A percentile compares a stretch with the other conserved stretches of the same genome.
phyloP scores from a whole-genome alignment of 1,140 invertebrate genomes.

The Andricus grossulariae region DNA sequence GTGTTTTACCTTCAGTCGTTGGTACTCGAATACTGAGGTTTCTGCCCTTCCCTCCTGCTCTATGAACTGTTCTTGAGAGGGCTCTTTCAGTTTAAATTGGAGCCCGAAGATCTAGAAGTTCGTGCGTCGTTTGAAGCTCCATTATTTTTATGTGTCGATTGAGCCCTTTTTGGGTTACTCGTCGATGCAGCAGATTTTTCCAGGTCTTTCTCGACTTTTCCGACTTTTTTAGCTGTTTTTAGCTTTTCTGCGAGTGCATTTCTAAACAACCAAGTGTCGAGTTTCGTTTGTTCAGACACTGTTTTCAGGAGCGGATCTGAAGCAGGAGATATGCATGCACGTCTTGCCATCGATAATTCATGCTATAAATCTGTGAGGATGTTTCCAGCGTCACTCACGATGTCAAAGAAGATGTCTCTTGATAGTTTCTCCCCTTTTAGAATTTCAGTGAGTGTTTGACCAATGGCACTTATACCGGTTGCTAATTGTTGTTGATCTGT shows the following conservation, averaged over 20 bases:
- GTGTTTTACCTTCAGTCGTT: not conserved
- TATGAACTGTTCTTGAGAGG: not conserved
- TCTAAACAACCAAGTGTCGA: conserved; percentile 33
- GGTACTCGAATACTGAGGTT: not conserved
- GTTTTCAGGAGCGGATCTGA: conserved; percentile 21
- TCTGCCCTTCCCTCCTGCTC: not conserved
- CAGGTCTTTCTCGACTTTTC: conserved; percentile 21
- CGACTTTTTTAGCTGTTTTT: no score
- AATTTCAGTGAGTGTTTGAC: no score
- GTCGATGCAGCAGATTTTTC: no score
- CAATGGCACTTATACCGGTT: not conserved
- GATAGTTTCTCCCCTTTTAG: no score
- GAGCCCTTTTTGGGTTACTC: no score
- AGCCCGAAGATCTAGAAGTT: no score
- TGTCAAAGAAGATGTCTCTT: no score
- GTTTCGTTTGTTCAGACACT: conserved; percentile 9
- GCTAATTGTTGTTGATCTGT: not conserved
- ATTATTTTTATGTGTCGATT: no score
- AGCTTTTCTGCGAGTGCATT: no score
- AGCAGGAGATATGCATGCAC: conserved; percentile 15
- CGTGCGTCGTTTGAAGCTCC: no score
- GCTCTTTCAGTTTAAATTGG: no score
- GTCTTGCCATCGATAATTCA: conserved; percentile 29
- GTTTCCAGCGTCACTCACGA: no score
- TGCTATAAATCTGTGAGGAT: conserved; percentile 32